Conservation (phyloP, 2,888 invertebrate genomes). For the Nymphalis urticae region DNA sequence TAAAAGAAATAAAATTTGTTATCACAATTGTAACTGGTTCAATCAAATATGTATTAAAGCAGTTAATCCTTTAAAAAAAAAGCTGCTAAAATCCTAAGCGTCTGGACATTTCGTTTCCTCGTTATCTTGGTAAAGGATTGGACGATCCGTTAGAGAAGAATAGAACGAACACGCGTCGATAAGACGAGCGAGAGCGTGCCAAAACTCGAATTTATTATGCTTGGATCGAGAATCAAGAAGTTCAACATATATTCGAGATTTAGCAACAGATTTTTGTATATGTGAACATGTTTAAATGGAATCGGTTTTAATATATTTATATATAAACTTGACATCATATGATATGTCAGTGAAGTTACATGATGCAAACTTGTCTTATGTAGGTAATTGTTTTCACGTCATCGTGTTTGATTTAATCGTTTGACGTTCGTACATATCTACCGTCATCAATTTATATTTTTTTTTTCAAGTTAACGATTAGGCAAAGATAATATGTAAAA, state of each 20-base stretch:
- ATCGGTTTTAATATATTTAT: not conserved
- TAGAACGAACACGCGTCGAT: constrained; percentile 56
- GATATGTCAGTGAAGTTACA: not conserved
- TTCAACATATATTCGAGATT: constrained; percentile 11
- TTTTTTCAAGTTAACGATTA: not conserved
- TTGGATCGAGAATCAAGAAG: constrained; percentile 52
- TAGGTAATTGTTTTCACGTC: not conserved
- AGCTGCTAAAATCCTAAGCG: constrained; percentile 29
- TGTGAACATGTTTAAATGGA: not conserved
- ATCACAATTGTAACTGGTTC: not conserved
- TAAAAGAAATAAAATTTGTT: not conserved
- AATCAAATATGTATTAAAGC: not conserved
- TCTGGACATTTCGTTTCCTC: constrained; percentile 46
- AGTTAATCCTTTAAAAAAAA: constrained; percentile 13
- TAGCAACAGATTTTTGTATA: constrained; percentile 1
- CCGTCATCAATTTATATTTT: not conserved
- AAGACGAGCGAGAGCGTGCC: constrained; percentile 55
- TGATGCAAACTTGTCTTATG: not conserved
- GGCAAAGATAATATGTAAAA: no score
- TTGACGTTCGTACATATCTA: not conserved
- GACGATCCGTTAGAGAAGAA: constrained; percentile 52
- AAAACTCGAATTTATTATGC: constrained; percentile 65
- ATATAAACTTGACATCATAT: not conserved
- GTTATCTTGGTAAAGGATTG: constrained; percentile 67
- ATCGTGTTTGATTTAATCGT: not conserved